Base-by-base conservation (phyloP, 2,113 vertebrate genomes). In the Noctilio leporinus region DNA sequence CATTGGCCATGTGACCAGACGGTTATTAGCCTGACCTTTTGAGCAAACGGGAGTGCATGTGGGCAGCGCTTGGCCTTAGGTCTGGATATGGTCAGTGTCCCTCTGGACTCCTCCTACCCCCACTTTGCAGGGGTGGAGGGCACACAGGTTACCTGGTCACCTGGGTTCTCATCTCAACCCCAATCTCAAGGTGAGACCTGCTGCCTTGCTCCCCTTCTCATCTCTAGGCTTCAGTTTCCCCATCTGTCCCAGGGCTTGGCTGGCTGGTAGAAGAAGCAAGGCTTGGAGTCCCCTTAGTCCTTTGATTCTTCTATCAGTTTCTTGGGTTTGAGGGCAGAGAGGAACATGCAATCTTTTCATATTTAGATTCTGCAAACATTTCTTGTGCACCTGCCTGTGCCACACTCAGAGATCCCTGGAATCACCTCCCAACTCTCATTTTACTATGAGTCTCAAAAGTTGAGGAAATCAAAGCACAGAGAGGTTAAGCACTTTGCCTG, bases 391-490 rank as follows among this genome's bases (percentile, higher is more conserved):
- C 20, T 16, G 30, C 19, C 15, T 33, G 26, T 0, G 20, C 30
- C n/a, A 35, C 8, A 20, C 40, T 51, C 1, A 33, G 70, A 5
- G 16, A 35, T 64, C 38, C 43, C 55, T 76, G 33, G n/a, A 45
- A 65, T 94, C n/a, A 38, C 11, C 35, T 65, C 49, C 40, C 57
- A 38, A n/a, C 30, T 40, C 28, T n/a, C 28, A 5, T 89, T 92
- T 85, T 7, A 12, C 55, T 45, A 45, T 51, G 95, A 70, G 45
- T 81, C 78, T 35, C n/a, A 17, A 15, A 4, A 67, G 84, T 38
- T 85, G 87, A 84, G n/a, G 77, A 64, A 93, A 93, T 40, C 10
- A 43, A 92, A 78, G 70, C 47, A 45, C 35, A 77, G 86, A 93
- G 80, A 90, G 59, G 64, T 81, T 10, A 67, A 86, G 51, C 51